A percentile compares a stretch with the other conserved stretches of the same genome.
These are phyloP conservation scores for Telmatherina bonti DNA, from an alignment of 2,797 vertebrate species.

Conservation along the genomic window DNA sequence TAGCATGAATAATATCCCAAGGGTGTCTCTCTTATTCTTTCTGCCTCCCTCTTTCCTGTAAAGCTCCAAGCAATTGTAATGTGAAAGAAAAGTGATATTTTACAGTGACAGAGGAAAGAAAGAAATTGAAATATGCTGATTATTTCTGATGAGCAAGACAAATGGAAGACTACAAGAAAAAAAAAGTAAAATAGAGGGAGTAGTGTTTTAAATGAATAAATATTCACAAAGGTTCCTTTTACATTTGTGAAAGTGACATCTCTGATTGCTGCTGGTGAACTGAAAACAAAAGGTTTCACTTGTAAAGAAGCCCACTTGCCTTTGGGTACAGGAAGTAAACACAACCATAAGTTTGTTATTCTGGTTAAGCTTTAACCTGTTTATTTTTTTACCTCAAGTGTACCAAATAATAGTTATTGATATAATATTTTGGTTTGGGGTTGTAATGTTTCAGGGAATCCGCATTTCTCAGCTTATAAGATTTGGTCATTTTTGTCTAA, in stretches of 20 bases:
- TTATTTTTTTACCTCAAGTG: too few species aligned
- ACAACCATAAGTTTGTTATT: too few species aligned
- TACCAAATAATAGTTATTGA: too few species aligned
- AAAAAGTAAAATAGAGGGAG: conserved; percentile 16
- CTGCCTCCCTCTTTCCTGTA: conserved; percentile 5
- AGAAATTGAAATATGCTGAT: conserved; percentile 58
- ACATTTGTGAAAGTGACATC: conserved; percentile 16
- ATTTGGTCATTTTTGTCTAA: too few species aligned
- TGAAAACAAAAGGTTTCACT: conserved; percentile 28
- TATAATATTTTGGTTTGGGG: too few species aligned
- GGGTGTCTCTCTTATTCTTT: conserved; percentile 8
- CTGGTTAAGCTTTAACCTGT: too few species aligned
- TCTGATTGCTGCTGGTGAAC: conserved; percentile 4
- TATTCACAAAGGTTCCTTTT: conserved; percentile 21
- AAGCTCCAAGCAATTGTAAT: conserved; percentile 63
- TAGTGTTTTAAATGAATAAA: conserved; percentile 43
- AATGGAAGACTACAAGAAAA: conserved; percentile 38
- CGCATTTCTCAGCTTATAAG: too few species aligned
- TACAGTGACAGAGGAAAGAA: conserved; percentile 48
- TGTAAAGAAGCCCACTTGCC: conserved; percentile 23
- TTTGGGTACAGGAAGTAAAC: conserved; percentile 27
- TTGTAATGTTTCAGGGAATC: too few species aligned
- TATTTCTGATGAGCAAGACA: conserved; percentile 58
- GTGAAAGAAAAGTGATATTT: conserved; percentile 37
- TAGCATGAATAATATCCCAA: conserved; percentile 53